Evolutionary conservation across 2,888 invertebrate genomes (phyloP).

Genomic region (Axea sp.): DNA sequence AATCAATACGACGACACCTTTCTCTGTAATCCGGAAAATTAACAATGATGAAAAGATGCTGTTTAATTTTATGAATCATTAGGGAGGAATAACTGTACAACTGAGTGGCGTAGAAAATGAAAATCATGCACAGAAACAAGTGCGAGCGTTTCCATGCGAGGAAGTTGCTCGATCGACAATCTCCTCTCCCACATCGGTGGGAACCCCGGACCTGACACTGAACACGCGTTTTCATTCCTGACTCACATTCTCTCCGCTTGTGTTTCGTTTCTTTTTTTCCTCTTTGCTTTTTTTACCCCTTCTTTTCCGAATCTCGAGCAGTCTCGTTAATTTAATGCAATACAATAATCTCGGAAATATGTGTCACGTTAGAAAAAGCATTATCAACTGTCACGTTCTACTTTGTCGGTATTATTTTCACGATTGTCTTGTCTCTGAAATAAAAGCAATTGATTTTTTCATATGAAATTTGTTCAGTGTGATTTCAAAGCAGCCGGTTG

Average conservation of each 20-base stretch:
- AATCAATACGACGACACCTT: too few species aligned
- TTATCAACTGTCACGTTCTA: constrained; percentile 33
- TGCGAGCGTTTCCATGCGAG: constrained; percentile 17
- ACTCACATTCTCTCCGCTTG: constrained; percentile 20
- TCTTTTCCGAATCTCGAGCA: constrained; percentile 34
- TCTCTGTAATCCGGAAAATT: too few species aligned
- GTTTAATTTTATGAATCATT: too few species aligned
- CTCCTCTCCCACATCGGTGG: constrained; percentile 27
- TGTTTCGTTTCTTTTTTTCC: constrained; percentile 15
- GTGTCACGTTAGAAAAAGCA: constrained; percentile 14
- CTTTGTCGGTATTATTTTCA: constrained; percentile 16
- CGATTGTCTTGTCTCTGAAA: constrained; percentile 1
- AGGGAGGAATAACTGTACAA: not conserved
- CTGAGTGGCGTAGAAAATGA: constrained; percentile 21
- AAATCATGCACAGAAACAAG: constrained; percentile 16
- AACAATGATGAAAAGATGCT: too few species aligned
- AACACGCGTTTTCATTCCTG: not conserved
- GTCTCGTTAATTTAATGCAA: constrained; percentile 31
- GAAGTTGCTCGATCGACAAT: constrained; percentile 19
- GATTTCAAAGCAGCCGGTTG: too few species aligned
- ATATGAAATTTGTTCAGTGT: too few species aligned
- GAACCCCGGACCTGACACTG: constrained; percentile 7
- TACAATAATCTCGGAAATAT: constrained; percentile 32
- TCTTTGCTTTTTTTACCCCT: too few species aligned
- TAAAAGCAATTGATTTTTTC: not conserved